Conservation (phyloP, 2,797 vertebrate species). For the Coranthus polyacanthus region DNA sequence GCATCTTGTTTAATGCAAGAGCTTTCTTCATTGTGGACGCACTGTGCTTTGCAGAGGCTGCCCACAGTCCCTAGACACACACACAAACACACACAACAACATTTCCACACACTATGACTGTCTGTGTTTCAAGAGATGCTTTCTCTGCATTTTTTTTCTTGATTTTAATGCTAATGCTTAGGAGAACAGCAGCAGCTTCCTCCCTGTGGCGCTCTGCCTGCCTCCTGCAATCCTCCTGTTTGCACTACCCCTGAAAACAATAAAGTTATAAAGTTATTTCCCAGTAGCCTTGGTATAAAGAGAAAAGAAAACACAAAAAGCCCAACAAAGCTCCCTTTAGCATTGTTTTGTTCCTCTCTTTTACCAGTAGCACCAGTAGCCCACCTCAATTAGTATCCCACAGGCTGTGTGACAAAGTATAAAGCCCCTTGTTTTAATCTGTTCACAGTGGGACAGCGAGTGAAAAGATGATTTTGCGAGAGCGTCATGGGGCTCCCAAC, state of each 20-base stretch:
- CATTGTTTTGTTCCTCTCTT: slow-evolving; percentile 46
- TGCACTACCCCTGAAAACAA: slow-evolving; percentile 38
- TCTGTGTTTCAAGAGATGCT: slow-evolving; percentile 30
- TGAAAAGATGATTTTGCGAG: slow-evolving; percentile 66
- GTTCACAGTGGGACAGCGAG: slow-evolving; percentile 70
- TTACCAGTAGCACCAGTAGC: slow-evolving; percentile 52
- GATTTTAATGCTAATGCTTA: slow-evolving; percentile 35
- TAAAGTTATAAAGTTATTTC: slow-evolving; percentile 49
- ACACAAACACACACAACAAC: slow-evolving; percentile 8
- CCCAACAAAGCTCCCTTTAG: slow-evolving; percentile 37
- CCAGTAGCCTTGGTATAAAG: slow-evolving; percentile 28
- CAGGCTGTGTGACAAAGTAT: slow-evolving; percentile 66
- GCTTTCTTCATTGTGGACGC: slow-evolving; percentile 10
- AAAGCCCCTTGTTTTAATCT: slow-evolving; percentile 73
- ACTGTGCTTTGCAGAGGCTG: slow-evolving; percentile 15
- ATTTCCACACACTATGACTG: slow-evolving; percentile 13
- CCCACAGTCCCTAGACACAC: not conserved
- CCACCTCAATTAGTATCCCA: slow-evolving; percentile 76
- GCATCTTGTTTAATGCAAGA: slow-evolving; percentile 23
- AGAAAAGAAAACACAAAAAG: slow-evolving; percentile 18
- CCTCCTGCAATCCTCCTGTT: slow-evolving; percentile 50
- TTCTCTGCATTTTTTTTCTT: slow-evolving; percentile 22
- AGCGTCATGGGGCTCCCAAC: slow-evolving; percentile 42
- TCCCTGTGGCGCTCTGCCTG: slow-evolving; percentile 27
- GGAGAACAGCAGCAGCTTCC: slow-evolving; percentile 30